phyloP scores from a whole-genome alignment of 2,888 invertebrate genomes.

The Dasysyrphus tricinctus region DNA sequence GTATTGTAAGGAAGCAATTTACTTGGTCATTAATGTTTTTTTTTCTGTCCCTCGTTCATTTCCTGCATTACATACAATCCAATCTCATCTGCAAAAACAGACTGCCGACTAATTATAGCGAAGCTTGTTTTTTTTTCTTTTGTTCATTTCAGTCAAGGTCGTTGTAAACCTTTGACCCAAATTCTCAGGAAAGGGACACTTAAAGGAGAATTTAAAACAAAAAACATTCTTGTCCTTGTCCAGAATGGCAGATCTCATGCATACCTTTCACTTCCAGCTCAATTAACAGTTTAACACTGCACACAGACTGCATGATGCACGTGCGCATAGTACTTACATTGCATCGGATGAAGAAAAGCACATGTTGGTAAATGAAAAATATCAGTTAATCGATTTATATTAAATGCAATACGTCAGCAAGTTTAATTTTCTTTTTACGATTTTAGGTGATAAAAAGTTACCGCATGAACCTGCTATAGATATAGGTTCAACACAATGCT shows the following conservation, averaged over 20 bases:
- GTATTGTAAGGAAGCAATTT: not conserved
- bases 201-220: not conserved
- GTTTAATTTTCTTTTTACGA: not conserved
- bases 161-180: slow-evolving; percentile 46
- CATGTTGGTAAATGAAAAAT: not conserved
- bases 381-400: too few relatives aligned
- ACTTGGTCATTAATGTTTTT: not conserved
- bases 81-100: not conserved
- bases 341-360: not conserved
- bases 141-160: slow-evolving; percentile 59
- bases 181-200: slow-evolving; percentile 5
- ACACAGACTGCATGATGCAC: not conserved
- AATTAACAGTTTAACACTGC: not conserved
- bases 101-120: slow-evolving; percentile 21
- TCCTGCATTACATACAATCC: not conserved
- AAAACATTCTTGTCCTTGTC: not conserved
- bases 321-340: not conserved
- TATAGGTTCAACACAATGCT: too few relatives aligned
- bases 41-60: not conserved
- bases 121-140: not conserved
- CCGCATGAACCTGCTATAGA: too few relatives aligned
- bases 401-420: not conserved
- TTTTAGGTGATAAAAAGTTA: not conserved
- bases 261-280: slow-evolving; percentile 1
- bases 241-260: not conserved